Evolutionary conservation across 2,797 vertebrate species (phyloP), one percentile per base, ranked within the genome.

Genomic region (Diplodus puntazzo): DNA sequence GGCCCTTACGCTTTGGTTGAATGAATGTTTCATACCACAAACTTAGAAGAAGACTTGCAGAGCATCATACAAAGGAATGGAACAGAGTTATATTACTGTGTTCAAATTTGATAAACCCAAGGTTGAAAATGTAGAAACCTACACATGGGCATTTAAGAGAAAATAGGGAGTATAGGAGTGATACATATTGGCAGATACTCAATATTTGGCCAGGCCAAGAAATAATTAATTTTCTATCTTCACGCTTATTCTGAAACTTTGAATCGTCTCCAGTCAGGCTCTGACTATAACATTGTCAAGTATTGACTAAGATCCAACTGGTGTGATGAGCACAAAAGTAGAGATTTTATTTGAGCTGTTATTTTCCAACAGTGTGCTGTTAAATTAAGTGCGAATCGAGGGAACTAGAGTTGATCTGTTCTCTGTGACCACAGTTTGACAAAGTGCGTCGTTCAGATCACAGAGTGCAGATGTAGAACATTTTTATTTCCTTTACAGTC

Each of bases 291-390:
- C 18, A 59, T 3, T 21, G 42, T 50, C n/a, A 70, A 45, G 57
- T 27, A 39, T 27, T 74, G 54, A 84, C 34, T 64, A 49, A 59
- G 9, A 57, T 49, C 25, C 23, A 25, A 16, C 20, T 52, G 42
- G 25, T 48, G 21, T 34, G 30, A 45, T 46, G n/a, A 23, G 52
- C 43, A 48, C 27, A 17, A 17, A 45, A 58, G 39, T 14, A 14
- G 14, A 61, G 8, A 30, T 49, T 34, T 69, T 60, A 1, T 12
- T n/a, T 57, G 17, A 39, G 34, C 34, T 39, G 30, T 50, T 75
- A 17, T 67, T 77, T 69, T 77, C 45, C 43, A 30, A 9, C 16
- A 54, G 45, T 27, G 20, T 57, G 62, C 70, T 61, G 71, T 17
- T 12, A 25, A 30, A 25, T 39, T 13, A 67, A 55, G 23, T 18